Base-by-base conservation (phyloP, 2,888 invertebrate species). In the Caenorhabditis sp. region DNA sequence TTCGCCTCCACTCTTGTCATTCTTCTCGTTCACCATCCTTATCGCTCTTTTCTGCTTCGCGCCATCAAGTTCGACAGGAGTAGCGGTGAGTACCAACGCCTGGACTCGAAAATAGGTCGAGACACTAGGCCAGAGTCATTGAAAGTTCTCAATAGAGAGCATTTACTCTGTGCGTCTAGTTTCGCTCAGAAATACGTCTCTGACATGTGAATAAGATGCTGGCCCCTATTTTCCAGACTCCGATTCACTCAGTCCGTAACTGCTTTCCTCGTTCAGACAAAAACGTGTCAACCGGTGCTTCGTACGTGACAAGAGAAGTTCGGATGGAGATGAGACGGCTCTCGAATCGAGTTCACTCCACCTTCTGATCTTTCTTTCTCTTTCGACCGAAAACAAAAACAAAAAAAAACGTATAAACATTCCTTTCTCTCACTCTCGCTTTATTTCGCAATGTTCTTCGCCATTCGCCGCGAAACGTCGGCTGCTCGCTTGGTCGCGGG, bases 21-120 rank as follows among this genome's bases (percentile, higher is more conserved):
- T 3, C 32, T 59, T 1, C 17, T 68, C 15, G 68, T 58, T 6
- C 68, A 68, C 50, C 58, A 68, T 52, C 68, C 68, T 8, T 68
- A 68, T 24, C 22, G 68, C n/a, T 41, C 9, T 22, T 68, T 58
- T 52, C 24, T 68, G 2, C 41, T 68, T 22, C 58, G 35, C 50
- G 26, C 52, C 2, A 22, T 68, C n/a, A 58, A 50, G 7, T 68
- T 58, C 11, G 43, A 68, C 24, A 68, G 43, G 11, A 58, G 50
- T 52, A 32, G 15, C 15, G 58, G 68, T 68, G 15, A 43, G 68
- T 55, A 20, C n/a, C n/a, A n/a, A n/a, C n/a, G n/a, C n/a, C n/a
- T n/a, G n/a, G n/a, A n/a, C n/a, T n/a, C n/a, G 17, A 50, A 50
- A 15, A 11, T n/a, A 39, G 39, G 15, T 39, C 4, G 30, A 30